These are phyloP conservation scores for Cordilura impudica DNA, from an alignment of 2,888 invertebrate genomes.

Conservation along the genomic window DNA sequence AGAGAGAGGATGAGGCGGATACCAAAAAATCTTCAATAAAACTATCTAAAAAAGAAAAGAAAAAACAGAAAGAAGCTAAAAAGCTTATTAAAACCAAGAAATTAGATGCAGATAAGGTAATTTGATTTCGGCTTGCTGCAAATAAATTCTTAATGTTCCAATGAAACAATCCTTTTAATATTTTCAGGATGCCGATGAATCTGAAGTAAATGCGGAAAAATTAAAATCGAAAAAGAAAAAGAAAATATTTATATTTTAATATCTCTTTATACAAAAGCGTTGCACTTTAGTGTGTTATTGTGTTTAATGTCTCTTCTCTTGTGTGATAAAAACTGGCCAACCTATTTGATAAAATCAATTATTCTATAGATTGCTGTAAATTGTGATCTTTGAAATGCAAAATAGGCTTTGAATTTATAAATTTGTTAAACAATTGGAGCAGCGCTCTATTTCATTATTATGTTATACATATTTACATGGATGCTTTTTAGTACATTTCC, in stretches of 20 bases:
- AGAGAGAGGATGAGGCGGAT: conserved; percentile 80
- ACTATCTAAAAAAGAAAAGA: conserved; percentile 79
- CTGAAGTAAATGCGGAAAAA: conserved; percentile 70
- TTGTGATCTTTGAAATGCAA: not conserved
- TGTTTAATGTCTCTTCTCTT: not conserved
- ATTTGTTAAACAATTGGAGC: not conserved
- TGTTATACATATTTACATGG: conserved; percentile 56
- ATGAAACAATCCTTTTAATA: not conserved
- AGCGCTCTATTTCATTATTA: conserved; percentile 45
- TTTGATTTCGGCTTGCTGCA: not conserved
- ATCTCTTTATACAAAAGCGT: not conserved
- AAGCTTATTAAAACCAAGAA: conserved; percentile 80
- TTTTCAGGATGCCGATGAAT: conserved; percentile 72
- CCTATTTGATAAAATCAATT: not conserved
- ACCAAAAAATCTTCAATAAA: conserved; percentile 73
- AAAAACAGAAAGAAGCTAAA: conserved; percentile 79
- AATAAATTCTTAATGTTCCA: not conserved
- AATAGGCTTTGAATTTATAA: not conserved
- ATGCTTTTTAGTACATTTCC: too few species aligned
- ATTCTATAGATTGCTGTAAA: not conserved
- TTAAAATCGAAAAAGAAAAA: conserved; percentile 74
- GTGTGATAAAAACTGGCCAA: conserved; percentile 34
- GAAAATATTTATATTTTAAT: conserved; percentile 73
- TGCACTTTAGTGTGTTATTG: not conserved
- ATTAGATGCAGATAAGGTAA: conserved; percentile 81